A percentile compares a stretch with the other conserved stretches of the same genome.
phyloP scores from a whole-genome alignment of 1,140 invertebrate genomes.

The Caerostris extrusa region DNA sequence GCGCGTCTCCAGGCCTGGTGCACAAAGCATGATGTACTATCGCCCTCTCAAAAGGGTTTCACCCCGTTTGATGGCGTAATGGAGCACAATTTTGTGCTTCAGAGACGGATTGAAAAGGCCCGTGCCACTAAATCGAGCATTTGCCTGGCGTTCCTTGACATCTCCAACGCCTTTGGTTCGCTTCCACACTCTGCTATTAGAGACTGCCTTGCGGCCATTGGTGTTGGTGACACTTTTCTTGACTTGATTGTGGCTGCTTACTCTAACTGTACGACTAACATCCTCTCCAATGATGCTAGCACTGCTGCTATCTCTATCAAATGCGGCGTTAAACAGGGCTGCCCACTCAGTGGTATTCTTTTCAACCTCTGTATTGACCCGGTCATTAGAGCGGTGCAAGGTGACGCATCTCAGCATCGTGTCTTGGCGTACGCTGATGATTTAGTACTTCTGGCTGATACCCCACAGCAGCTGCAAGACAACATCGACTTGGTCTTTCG shows the following conservation, averaged over 20 bases:
- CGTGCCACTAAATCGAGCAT: neutral
- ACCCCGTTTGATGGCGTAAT: neutral
- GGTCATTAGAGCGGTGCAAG: neutral
- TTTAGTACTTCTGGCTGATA: neutral
- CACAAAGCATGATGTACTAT: neutral
- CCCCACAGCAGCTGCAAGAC: neutral
- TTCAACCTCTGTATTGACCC: neutral
- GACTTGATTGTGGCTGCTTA: neutral
- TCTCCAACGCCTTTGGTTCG: neutral
- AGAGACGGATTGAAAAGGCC: rapidly evolving
- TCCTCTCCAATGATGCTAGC: neutral
- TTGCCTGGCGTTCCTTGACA: neutral
- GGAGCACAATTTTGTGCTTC: neutral
- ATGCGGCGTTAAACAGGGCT: neutral
- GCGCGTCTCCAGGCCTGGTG: neutral
- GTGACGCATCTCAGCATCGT: rapidly evolving
- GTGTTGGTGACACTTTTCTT: neutral
- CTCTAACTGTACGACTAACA: neutral
- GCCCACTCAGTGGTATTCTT: neutral
- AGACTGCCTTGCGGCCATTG: neutral
- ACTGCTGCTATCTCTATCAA: neutral
- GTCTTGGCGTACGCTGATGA: neutral
- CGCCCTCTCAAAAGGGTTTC: neutral
- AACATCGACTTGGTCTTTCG: neutral
- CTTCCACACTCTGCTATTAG: neutral